Evolutionary conservation across 2,888 invertebrate species (phyloP), one percentile per base, ranked within the genome.

Genomic region (Harmothoe impar): DNA sequence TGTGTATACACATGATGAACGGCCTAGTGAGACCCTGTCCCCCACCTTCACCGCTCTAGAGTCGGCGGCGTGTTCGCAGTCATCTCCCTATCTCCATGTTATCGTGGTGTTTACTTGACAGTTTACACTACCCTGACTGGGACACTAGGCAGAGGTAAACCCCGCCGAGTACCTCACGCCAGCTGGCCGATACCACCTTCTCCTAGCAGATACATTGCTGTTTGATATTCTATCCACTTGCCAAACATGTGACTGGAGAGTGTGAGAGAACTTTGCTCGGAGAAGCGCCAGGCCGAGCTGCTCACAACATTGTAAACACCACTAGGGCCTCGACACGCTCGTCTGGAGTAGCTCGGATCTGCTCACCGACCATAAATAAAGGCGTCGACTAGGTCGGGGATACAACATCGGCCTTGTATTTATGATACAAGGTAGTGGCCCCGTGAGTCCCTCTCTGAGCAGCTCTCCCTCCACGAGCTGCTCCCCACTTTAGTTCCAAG

Each of bases 71-170:
- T 81, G 81, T 43, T 81, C 35, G n/a, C 81, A 43, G 81, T 81
- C 33, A 43, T 33, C 20, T 20, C 35, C 35, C n/a, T 33, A 35
- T 81, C 81, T 81, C 7, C n/a, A 33, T 43, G 81, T 81, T 81
- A 81, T 81, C 81, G 81, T 17, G 23, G 20, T 81, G 81, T 81
- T 81, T 81, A 81, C 81, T 81, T 81, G 81, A 81, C 81, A 81
- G 81, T 81, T 81, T 81, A 81, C 81, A 35, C 43, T 81, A 35
- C 12, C 33, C 81, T 81, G 81, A 81, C 81, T 33, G 81, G 43
- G 81, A 81, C 81, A 43, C 33, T 81, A 20, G 10, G 81, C 81
- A 81, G 81, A 81, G 33, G 33, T 33, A 81, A 81, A 43, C 81
- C 35, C 10, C 43, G 43, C 81, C 20, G 81, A 81, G 81, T 81